Evolutionary conservation across 2,113 vertebrate species (phyloP).

Genomic region (Mellivora capensis): DNA sequence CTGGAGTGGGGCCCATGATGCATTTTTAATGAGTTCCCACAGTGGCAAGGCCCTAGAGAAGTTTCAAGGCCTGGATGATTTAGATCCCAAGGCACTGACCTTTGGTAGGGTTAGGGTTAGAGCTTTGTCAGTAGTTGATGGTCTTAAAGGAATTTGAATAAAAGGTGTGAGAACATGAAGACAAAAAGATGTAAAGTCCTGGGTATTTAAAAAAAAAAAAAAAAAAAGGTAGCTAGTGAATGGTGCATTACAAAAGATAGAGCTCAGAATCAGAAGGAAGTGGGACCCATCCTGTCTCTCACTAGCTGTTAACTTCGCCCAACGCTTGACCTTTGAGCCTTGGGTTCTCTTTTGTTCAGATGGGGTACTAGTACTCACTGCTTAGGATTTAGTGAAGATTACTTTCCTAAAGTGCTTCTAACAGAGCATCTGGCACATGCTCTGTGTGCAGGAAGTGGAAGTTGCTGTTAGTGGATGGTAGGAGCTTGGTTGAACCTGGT

Average conservation of each 20-base stretch:
- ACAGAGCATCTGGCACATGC: neutral
- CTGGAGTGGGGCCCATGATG: neutral
- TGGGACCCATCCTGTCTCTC: neutral
- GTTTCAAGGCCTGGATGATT: neutral
- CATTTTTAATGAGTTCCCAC: conserved; percentile 1
- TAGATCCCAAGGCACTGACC: neutral
- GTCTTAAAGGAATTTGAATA: conserved; percentile 10
- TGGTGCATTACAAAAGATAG: neutral
- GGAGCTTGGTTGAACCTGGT: neutral
- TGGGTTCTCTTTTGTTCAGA: neutral
- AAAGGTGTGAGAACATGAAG: neutral
- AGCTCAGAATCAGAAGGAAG: neutral
- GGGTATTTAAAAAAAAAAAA: neutral
- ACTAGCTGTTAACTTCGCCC: neutral
- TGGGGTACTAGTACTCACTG: neutral
- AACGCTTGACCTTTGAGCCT: neutral
- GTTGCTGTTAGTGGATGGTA: neutral
- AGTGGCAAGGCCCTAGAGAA: neutral
- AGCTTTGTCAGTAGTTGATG: neutral
- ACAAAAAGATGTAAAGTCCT: neutral
- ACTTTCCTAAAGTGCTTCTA: neutral
- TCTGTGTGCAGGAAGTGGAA: neutral
- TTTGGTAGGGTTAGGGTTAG: neutral
- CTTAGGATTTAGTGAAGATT: neutral
- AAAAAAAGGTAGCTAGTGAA: neutral